Evolutionary conservation across 2,113 vertebrate genomes (phyloP).

Genomic region (Cairina moschata): DNA sequence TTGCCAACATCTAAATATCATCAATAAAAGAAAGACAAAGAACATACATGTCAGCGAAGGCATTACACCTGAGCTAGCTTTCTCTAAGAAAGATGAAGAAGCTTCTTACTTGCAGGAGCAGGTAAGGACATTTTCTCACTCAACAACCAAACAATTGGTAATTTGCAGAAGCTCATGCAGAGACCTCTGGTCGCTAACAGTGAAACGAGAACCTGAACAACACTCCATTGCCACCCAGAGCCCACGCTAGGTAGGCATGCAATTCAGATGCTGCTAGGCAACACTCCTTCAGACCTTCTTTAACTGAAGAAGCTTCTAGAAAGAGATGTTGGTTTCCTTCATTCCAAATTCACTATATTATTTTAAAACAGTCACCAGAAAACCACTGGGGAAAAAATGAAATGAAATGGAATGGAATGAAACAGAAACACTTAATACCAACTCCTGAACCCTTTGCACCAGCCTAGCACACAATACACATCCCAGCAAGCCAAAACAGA

Average conservation of each 20-base stretch:
- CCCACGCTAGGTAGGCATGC: neutral
- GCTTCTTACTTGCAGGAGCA: rapidly evolving
- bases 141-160: neutral
- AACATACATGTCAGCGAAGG: rapidly evolving
- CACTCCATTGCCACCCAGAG: no score
- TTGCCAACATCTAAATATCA: neutral
- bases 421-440: neutral
- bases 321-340: neutral
- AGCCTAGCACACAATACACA: neutral
- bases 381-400: neutral
- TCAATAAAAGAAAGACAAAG: neutral
- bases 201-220: rapidly evolving
- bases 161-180: neutral
- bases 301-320: neutral
- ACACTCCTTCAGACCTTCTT: neutral
- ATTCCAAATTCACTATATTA: rapidly evolving
- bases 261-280: neutral
- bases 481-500: neutral
- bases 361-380: neutral
- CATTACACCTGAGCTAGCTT: neutral
- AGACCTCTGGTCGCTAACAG: neutral
- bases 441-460: neutral
- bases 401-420: no score
- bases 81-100: neutral
- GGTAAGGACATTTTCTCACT: neutral